Evolutionary conservation across 2,888 invertebrate species (phyloP).

Genomic region (Meliscaeva auricollis): DNA sequence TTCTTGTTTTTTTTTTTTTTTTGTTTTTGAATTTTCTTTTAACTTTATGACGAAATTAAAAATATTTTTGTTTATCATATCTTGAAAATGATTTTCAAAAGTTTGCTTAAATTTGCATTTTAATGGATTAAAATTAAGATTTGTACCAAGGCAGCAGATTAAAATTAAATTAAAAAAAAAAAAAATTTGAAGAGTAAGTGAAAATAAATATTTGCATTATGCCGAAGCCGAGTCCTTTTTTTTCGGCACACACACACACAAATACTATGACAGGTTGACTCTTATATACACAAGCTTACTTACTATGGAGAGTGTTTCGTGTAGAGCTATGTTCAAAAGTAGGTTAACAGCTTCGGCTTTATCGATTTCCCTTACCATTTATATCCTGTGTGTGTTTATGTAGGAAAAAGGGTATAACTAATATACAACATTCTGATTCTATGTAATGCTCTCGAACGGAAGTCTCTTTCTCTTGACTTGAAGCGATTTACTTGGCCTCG

Average conservation of each 20-base stretch:
- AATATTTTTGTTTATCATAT: constrained; percentile 38
- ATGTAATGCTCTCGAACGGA: constrained; percentile 25
- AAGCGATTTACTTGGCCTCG: constrained; percentile 53
- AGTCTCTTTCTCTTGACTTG: constrained; percentile 39
- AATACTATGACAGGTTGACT: constrained; percentile 12
- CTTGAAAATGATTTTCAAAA: constrained; percentile 11
- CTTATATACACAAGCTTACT: constrained; percentile 43
- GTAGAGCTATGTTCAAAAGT: constrained; percentile 60
- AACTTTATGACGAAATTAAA: constrained; percentile 7
- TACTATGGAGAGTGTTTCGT: constrained; percentile 37
- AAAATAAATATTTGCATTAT: constrained; percentile 50
- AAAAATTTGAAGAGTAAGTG: constrained; percentile 25
- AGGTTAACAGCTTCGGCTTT: constrained; percentile 76
- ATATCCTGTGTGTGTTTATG: constrained; percentile 61
- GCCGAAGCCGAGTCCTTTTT: constrained; percentile 22
- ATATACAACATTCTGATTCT: constrained; percentile 31
- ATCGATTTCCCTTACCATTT: constrained; percentile 70
- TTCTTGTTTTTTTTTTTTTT: too few species aligned
- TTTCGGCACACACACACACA: constrained; percentile 34
- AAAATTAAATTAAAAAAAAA: neutral
- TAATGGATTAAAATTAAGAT: constrained; percentile 43
- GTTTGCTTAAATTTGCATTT: constrained; percentile 48
- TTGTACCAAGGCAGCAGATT: constrained; percentile 27
- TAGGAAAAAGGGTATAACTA: constrained; percentile 45
- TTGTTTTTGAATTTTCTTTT: too few species aligned